A percentile compares a stretch with the other conserved stretches of the same genome.
Evolutionary conservation across 2,113 vertebrate genomes (phyloP).

Genomic region (Formicarius rufipectus): DNA sequence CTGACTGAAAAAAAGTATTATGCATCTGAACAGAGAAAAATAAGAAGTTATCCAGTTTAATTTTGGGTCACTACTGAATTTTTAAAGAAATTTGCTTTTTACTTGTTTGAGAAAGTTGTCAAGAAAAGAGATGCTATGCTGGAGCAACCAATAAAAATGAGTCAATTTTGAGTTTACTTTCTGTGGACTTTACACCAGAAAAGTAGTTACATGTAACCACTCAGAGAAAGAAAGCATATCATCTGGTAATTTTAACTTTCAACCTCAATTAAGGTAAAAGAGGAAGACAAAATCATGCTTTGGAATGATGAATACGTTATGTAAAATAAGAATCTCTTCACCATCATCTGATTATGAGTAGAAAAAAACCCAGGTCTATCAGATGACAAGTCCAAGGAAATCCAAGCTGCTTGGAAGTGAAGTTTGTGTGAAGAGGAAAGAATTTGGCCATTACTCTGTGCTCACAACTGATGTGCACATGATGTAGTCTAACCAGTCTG

Average conservation of each 20-base stretch:
- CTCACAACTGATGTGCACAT: neutral
- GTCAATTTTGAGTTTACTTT: neutral
- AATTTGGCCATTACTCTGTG: neutral
- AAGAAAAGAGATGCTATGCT: neutral
- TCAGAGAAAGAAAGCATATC: neutral
- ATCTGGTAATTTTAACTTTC: neutral
- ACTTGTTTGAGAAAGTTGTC: neutral
- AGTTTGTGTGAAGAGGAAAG: neutral
- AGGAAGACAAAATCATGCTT: conserved; percentile 32
- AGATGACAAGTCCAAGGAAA: neutral
- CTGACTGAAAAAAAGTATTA: neutral
- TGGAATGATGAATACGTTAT: neutral
- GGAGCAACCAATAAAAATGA: neutral
- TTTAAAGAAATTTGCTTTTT: neutral
- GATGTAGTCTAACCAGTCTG: neutral
- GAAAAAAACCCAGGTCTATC: neutral
- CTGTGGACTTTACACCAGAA: neutral
- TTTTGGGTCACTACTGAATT: neutral
- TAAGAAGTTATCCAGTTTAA: neutral
- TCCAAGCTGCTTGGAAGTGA: neutral
- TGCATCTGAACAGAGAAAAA: neutral
- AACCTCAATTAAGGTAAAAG: neutral
- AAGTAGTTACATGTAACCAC: neutral
- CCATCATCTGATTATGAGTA: neutral
- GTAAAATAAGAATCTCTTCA: conserved; percentile 27